These are phyloP conservation scores for Muscicapa adusta DNA, from an alignment of 2,113 vertebrate genomes.

Conservation along the genomic window DNA sequence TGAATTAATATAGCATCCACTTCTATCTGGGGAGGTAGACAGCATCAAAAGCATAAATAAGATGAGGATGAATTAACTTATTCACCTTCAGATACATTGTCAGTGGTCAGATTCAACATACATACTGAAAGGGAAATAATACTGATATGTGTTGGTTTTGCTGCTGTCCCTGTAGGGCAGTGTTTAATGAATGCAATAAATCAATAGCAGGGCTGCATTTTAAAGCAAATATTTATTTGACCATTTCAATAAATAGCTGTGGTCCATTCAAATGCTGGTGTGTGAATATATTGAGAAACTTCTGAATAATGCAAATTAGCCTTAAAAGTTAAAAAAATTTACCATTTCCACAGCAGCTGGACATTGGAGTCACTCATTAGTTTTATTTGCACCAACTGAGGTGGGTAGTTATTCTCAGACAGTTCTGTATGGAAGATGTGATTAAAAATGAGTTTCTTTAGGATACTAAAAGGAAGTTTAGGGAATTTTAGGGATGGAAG, in stretches of 20 bases:
- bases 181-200: neutral
- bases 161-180: neutral
- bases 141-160: neutral
- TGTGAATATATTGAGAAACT: neutral
- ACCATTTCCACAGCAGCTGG: neutral
- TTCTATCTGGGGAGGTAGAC: neutral
- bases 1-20: neutral
- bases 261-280: neutral
- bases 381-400: neutral
- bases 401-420: neutral
- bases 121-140: neutral
- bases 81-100: neutral
- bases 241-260: neutral
- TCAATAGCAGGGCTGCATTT: neutral
- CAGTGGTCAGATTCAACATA: neutral
- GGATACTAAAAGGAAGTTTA: neutral
- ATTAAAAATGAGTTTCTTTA: neutral
- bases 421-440: neutral
- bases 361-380: neutral
- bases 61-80: neutral
- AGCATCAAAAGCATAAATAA: neutral
- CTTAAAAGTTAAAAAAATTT: neutral
- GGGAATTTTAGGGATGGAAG: neutral
- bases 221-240: conserved; percentile 10
- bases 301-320: neutral